These are phyloP conservation scores for Stichodactyla helianthus DNA, from an alignment of 64 coral and sea anemone species.

Conservation along the genomic window DNA sequence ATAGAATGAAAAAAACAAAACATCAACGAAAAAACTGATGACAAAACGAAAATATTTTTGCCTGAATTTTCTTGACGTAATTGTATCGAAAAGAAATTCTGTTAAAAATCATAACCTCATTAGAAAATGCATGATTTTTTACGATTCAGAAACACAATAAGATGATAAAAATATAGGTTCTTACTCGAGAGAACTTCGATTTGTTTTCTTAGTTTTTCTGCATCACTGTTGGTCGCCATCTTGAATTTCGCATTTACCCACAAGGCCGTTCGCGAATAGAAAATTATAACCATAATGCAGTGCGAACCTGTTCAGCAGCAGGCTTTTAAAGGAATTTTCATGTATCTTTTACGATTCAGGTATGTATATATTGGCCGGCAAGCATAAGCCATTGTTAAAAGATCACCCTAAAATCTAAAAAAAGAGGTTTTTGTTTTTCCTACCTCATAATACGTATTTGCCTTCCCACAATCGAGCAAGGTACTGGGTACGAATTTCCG, in stretches of 20 bases:
- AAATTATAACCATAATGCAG: background rate
- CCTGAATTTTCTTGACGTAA: background rate
- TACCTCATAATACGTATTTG: too few species aligned
- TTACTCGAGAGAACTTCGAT: conserved; percentile 58
- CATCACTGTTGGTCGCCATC: conserved; percentile 56
- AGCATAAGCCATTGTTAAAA: too few species aligned
- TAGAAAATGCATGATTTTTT: background rate
- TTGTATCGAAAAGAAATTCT: background rate
- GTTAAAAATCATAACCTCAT: background rate
- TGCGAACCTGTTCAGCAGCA: too few species aligned
- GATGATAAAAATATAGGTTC: background rate
- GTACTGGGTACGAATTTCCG: too few species aligned
- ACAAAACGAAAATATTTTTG: background rate
- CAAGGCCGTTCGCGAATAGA: background rate
- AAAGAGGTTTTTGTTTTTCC: too few species aligned
- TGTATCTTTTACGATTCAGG: too few species aligned
- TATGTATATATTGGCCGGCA: too few species aligned
- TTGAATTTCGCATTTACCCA: background rate
- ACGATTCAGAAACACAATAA: background rate
- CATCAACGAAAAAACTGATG: background rate
- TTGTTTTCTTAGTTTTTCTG: conserved; percentile 58
- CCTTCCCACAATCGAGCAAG: too few species aligned
- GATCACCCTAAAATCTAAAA: too few species aligned
- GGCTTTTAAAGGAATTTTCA: too few species aligned
- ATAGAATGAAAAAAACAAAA: background rate